Evolutionary conservation across 2,797 vertebrate species (phyloP), one percentile per base, ranked within the genome.

Genomic region (Eulemur rubriventer): DNA sequence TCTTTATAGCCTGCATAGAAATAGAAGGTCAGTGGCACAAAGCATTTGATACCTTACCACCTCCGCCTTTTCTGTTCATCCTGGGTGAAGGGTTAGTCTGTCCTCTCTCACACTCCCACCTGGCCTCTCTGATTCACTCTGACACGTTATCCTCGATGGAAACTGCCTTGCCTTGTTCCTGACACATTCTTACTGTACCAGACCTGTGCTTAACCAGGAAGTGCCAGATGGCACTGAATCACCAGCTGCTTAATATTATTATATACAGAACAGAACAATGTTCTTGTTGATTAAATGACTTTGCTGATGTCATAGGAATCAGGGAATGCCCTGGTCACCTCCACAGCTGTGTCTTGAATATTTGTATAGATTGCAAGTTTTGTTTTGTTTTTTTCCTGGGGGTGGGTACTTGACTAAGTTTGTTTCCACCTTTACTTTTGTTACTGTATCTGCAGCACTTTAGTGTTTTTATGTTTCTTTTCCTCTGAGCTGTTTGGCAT

Each of bases 191-290:
- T 57, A 50, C 61, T 69, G 26, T 61, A 33, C 38, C 38, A 65
- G 79, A 92, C 78, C 89, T 72, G 11, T 76, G 79, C n/a, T 80
- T 52, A 46, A 7, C 46, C 83, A 92, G 75, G 48, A 75, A 80
- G 86, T 90, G 55, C 76, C 96, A 91, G 95, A 89, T 95, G 96
- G 78, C 10, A 5, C 72, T 76, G 92, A 92, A 20, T 95, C 92
- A 94, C 93, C 38, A n/a, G 30, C 79, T 96, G 84, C 67, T 92
- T 88, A 85, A 43, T 94, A 90, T 91, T 90, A 41, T 46, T 76
- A 82, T 67, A 24, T 55, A 48, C 41, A 83, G 59, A 91, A 46
- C n/a, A 75, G 59, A 91, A 50, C 55, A 20, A 46, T 78, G 24
- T 57, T 35, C 0, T 0, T 83, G 84, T 35, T 70, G 95, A 88